These are phyloP conservation scores for Apamea sordens DNA, from an alignment of 2,888 invertebrate species.

Conservation along the genomic window DNA sequence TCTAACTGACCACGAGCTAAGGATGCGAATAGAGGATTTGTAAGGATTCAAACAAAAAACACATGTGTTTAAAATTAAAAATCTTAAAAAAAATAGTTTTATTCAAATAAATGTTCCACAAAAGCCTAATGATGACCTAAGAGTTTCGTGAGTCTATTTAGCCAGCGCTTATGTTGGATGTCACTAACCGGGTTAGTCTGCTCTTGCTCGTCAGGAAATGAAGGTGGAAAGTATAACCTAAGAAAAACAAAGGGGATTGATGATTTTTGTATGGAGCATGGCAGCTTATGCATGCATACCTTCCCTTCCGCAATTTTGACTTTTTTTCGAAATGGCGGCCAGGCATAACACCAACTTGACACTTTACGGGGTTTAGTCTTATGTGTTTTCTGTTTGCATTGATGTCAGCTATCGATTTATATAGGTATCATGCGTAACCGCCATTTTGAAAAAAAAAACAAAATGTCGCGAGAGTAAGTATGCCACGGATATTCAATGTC, in stretches of 20 bases:
- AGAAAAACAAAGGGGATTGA: slow-evolving; percentile 20
- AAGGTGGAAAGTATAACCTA: slow-evolving; percentile 75
- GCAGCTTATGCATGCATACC: not conserved
- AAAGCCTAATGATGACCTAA: slow-evolving; percentile 57
- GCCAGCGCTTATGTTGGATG: slow-evolving; percentile 82
- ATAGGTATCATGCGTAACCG: not conserved
- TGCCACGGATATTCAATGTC: not conserved
- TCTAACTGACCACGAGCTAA: not conserved
- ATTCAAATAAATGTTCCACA: not conserved
- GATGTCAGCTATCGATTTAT: not conserved
- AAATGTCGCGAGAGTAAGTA: not conserved
- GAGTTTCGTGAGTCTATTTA: slow-evolving; percentile 76
- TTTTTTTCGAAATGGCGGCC: not conserved
- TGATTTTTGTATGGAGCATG: not conserved
- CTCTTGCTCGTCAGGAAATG: slow-evolving; percentile 78
- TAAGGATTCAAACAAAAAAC: slow-evolving; percentile 2
- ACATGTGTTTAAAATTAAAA: not conserved
- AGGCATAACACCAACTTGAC: not conserved
- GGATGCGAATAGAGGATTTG: not conserved
- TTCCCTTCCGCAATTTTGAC: not conserved
- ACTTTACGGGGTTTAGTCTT: not conserved
- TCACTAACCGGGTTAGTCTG: slow-evolving; percentile 75
- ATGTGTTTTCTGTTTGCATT: not conserved
- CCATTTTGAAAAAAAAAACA: not conserved
- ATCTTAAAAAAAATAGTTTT: not conserved